These are phyloP conservation scores for Acestrorhynchus altus DNA, from an alignment of 2,797 vertebrate genomes.

Conservation along the genomic window DNA sequence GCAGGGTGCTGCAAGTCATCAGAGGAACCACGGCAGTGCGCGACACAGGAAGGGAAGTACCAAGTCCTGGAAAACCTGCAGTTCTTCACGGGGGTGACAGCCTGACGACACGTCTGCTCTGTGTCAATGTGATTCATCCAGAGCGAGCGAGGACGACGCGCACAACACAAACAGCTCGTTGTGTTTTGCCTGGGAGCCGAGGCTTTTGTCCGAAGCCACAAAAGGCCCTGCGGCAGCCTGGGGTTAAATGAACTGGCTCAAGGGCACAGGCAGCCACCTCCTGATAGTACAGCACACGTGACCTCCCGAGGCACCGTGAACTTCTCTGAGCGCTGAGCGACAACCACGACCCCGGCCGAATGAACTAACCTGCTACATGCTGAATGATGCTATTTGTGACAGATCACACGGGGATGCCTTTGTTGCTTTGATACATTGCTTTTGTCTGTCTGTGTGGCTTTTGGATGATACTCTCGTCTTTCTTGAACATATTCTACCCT, in stretches of 20 bases:
- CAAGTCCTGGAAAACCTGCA: background rate
- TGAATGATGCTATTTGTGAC: background rate
- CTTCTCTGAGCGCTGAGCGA: background rate
- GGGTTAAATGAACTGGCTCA: background rate
- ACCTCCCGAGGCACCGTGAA: background rate
- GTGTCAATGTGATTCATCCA: background rate
- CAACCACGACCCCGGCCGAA: background rate
- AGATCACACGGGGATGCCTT: background rate
- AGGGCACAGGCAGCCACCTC: background rate
- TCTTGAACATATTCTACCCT: constrained; percentile 11
- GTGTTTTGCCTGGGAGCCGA: background rate
- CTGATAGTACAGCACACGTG: background rate
- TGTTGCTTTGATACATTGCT: background rate
- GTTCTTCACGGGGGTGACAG: constrained; percentile 11
- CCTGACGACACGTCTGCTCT: constrained; percentile 15
- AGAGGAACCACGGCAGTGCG: background rate
- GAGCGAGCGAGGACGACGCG: background rate
- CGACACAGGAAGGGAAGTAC: background rate
- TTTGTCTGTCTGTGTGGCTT: background rate
- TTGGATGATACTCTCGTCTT: background rate
- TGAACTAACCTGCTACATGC: background rate
- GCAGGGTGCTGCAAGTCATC: background rate
- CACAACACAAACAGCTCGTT: background rate
- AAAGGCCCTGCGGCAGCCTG: background rate
- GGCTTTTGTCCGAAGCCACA: background rate